Evolutionary conservation across 2,888 invertebrate species (phyloP).

Genomic region (Pachliopta kotzebuea): DNA sequence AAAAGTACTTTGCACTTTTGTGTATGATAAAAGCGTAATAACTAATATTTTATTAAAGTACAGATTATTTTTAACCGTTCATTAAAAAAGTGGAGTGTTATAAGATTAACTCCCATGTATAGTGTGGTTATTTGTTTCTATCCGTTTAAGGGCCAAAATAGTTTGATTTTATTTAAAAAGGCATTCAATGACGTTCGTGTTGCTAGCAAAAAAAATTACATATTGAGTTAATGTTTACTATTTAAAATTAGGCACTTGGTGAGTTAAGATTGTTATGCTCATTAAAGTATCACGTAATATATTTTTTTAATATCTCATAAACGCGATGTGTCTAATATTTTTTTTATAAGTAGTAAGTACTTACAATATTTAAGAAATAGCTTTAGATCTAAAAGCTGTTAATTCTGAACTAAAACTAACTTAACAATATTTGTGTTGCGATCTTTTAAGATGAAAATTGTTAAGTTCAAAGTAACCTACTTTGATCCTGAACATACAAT

Average conservation of each 20-base stretch:
- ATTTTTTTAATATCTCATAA: not conserved
- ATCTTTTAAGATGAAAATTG: not conserved
- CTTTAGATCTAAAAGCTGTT: not conserved
- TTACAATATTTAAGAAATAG: not conserved
- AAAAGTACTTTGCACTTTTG: not conserved
- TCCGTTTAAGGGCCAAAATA: not conserved
- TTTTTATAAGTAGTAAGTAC: conserved; percentile 1
- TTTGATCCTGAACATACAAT: not conserved
- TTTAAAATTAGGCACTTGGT: conserved; percentile 60
- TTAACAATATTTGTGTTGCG: not conserved
- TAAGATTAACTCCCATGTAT: not conserved
- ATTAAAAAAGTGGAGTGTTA: not conserved
- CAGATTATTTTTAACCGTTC: not conserved
- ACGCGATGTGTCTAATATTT: not conserved
- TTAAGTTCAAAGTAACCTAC: not conserved
- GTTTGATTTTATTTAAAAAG: not conserved
- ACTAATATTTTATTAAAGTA: not conserved
- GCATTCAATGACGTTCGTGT: not conserved
- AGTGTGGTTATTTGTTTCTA: not conserved
- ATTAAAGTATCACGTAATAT: not conserved
- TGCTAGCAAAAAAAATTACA: not conserved
- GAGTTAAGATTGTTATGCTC: conserved; percentile 32
- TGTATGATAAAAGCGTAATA: not conserved
- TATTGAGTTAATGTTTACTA: not conserved
- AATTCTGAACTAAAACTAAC: not conserved